Evolutionary conservation across 2,113 vertebrate species (phyloP).

Genomic region (Zingel zingel): DNA sequence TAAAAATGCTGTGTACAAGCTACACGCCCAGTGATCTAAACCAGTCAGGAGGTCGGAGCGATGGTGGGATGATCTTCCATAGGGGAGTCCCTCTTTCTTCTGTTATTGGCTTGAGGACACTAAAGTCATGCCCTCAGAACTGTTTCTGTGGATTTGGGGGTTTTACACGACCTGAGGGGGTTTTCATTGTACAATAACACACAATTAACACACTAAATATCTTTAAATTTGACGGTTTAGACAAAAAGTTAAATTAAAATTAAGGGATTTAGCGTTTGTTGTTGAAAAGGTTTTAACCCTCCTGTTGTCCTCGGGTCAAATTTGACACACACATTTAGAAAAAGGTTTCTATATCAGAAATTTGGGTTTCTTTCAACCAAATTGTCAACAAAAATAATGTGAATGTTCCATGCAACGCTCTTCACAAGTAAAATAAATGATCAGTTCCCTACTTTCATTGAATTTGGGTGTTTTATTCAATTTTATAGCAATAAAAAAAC

Average conservation of each 20-base stretch:
- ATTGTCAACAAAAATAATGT: too few species aligned
- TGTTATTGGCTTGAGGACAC: neutral
- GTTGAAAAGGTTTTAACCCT: too few species aligned
- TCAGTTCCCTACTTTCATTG: too few species aligned
- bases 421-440: too few species aligned
- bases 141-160: neutral
- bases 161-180: neutral
- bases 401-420: too few species aligned
- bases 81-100: neutral
- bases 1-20: constrained; percentile 73
- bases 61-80: constrained; percentile 41
- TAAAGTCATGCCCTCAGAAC: neutral
- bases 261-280: neutral
- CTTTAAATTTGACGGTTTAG: neutral
- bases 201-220: neutral
- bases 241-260: neutral
- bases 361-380: too few species aligned
- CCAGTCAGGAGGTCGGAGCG: constrained; percentile 24
- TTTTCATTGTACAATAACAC: neutral
- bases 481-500: too few species aligned
- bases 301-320: too few species aligned
- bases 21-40: constrained; percentile 30
- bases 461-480: too few species aligned
- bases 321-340: too few species aligned
- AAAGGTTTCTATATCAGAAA: too few species aligned